Evolutionary conservation across 2,888 invertebrate species (phyloP).

Genomic region (Lagria hirta): DNA sequence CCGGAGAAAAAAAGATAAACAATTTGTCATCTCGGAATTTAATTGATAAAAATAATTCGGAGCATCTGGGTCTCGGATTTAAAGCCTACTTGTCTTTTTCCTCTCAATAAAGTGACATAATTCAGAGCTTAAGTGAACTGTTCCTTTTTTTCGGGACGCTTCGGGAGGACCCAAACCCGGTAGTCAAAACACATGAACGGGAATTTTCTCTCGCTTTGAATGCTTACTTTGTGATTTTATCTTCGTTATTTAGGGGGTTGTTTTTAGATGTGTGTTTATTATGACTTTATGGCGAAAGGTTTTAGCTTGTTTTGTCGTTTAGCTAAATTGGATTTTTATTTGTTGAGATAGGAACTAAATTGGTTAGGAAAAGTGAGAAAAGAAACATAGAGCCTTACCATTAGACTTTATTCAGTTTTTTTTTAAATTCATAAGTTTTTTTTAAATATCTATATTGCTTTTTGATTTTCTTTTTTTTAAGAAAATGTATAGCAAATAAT

Average conservation of each 20-base stretch:
- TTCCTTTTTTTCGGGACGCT: slow-evolving; percentile 22
- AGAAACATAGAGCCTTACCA: too few relatives aligned
- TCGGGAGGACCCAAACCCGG: slow-evolving; percentile 35
- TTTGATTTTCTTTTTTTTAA: too few relatives aligned
- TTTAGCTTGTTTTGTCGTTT: slow-evolving; percentile 47
- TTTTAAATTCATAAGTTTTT: too few relatives aligned
- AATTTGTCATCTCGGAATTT: slow-evolving; percentile 47
- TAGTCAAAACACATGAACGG: slow-evolving; percentile 41
- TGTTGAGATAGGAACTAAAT: slow-evolving; percentile 28
- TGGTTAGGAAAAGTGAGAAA: too few relatives aligned
- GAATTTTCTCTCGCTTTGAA: slow-evolving; percentile 14
- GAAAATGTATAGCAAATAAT: too few relatives aligned
- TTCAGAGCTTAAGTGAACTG: too few relatives aligned
- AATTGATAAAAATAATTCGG: slow-evolving; percentile 48
- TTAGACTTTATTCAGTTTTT: too few relatives aligned
- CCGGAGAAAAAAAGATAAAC: slow-evolving; percentile 45
- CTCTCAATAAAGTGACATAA: too few relatives aligned
- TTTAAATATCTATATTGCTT: too few relatives aligned
- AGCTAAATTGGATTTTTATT: slow-evolving; percentile 51
- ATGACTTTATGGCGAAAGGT: slow-evolving; percentile 48
- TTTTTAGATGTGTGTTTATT: slow-evolving; percentile 48
- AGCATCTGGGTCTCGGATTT: slow-evolving; percentile 15
- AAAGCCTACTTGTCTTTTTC: too few relatives aligned
- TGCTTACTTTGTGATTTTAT: slow-evolving; percentile 28
- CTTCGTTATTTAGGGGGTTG: slow-evolving; percentile 43